A percentile compares a stretch with the other conserved stretches of the same genome.
Evolutionary conservation across 2,797 vertebrate species (phyloP).

Genomic region (Aselliscus stoliczkanus): DNA sequence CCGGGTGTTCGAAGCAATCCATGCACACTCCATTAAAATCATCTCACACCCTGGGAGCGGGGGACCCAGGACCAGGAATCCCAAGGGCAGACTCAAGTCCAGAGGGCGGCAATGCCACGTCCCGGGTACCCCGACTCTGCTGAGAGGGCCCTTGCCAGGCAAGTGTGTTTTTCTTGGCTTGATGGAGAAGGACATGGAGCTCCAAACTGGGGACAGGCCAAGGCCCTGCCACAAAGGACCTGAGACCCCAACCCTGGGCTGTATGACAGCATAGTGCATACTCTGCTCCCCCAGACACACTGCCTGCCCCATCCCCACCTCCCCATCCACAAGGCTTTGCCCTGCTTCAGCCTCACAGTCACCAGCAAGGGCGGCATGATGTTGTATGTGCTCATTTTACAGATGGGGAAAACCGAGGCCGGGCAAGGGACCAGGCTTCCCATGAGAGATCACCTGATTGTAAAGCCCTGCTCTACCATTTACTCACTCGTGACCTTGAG

Average conservation of each 20-base stretch:
- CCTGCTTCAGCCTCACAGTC: background rate
- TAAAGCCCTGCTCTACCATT: background rate
- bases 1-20: background rate
- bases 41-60: fast-evolving
- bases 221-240: background rate
- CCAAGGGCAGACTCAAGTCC: background rate
- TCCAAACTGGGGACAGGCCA: background rate
- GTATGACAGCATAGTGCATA: fast-evolving
- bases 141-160: background rate
- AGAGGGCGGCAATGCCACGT: fast-evolving
- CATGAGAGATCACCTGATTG: background rate
- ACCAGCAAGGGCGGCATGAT: background rate
- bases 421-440: background rate
- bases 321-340: background rate
- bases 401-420: background rate
- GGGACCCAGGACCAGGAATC: background rate
- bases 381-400: background rate
- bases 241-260: background rate
- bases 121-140: background rate
- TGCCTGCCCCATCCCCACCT: background rate
- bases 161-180: background rate
- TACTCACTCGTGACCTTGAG: background rate
- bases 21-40: background rate
- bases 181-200: background rate
- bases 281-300: background rate